phyloP scores from a whole-genome alignment of 2,113 vertebrate genomes.

The Grantiella picta region DNA sequence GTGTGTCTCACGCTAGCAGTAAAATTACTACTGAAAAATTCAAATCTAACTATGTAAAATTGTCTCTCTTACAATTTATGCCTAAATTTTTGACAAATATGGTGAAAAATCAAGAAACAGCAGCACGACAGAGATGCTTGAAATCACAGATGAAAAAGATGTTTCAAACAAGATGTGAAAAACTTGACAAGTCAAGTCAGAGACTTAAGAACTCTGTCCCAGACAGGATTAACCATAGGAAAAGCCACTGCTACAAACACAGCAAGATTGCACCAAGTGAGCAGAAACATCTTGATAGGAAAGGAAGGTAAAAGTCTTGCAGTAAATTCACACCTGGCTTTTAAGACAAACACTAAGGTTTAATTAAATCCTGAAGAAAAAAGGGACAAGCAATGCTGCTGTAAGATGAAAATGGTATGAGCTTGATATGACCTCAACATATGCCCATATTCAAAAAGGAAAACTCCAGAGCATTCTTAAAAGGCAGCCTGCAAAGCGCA shows the following conservation, averaged over 20 bases:
- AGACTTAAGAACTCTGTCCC: neutral
- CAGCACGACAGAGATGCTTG: neutral
- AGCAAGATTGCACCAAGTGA: neutral
- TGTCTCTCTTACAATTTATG: neutral
- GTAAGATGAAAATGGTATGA: neutral
- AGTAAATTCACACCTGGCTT: neutral
- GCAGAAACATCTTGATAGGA: neutral
- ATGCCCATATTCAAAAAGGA: neutral
- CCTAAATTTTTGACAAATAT: neutral
- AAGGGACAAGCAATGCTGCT: neutral
- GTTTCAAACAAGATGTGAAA: neutral
- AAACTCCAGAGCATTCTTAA: neutral
- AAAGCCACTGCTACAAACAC: neutral
- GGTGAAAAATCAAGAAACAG: neutral
- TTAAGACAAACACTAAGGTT: neutral
- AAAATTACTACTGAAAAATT: constrained; percentile 23
- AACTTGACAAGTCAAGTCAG: neutral
- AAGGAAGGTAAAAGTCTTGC: neutral
- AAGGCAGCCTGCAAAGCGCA: neutral
- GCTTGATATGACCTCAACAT: neutral
- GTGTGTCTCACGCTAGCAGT: neutral
- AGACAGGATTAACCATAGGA: neutral
- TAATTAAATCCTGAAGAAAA: neutral
- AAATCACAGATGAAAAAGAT: constrained; percentile 19
- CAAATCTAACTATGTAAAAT: neutral